Base-by-base conservation (phyloP, 2,888 invertebrate genomes). In the Halictus quadricinctus region DNA sequence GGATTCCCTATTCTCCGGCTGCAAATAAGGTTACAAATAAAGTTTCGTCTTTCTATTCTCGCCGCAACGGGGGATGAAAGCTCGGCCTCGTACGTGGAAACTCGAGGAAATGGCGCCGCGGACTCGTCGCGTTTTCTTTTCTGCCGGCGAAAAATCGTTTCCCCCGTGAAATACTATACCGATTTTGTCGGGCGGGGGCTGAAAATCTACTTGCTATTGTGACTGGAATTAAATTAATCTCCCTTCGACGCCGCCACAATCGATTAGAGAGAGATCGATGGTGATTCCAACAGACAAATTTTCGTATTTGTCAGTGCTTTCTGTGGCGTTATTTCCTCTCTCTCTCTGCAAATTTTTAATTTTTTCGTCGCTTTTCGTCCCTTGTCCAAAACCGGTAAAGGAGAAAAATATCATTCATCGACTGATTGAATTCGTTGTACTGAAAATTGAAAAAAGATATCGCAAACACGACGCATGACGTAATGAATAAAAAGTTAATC, bases 1-100 rank as follows among this genome's bases (percentile, higher is more conserved):
- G 74, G 81, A 78, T 74, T 79, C 76, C 48, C 48, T n/a, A n/a
- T 48, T 79, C n/a, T 58, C 21, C 21, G 77, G 79, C 76, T 74
- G 50, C 82, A 81, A 88, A 88, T 84, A 86, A 84, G 77, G 80
- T 76, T 76, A 60, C 82, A 81, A 88, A 88, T 86, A 86, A 86
- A 81, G 84, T 88, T 87, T 88, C 88, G 79, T 69, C 80, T 84
- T 88, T 86, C 80, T 79, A 81, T 87, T 84, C 76, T 79, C 82
- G 74, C 76, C 66, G 72, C 72, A 76, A 36, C 4, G 72, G 48
- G 48, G 72, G 36, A 41, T 66, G 46, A 79, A 77, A 73, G 72
- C 36, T 58, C 41, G 69, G 64, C 73, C 29, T 54, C 70, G 73
- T 58, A 25, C 58, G 76, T 76, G 74, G 36, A 86, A 83, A 83